Evolutionary conservation across 2,888 invertebrate species (phyloP), one percentile per base, ranked within the genome.

Genomic region (Rotaria magnacalcarata): DNA sequence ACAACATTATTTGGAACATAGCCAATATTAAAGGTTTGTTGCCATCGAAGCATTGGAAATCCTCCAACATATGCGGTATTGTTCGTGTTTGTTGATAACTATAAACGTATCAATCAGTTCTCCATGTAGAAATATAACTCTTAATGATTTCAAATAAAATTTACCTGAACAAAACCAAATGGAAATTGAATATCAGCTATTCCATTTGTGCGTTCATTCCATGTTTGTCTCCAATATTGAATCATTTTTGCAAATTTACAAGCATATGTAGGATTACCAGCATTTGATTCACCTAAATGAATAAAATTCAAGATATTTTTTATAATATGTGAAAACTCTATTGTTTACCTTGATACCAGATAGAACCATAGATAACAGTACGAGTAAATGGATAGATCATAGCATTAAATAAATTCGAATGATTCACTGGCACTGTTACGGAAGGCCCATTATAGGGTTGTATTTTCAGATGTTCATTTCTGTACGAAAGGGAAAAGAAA

Each of bases 261-360:
- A 84, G 88, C 88, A 87, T 89, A 90, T 14, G 88, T 88, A 4
- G 87, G 80, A 24, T 87, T 75, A 7, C 74, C 85, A 19, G 88
- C 87, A 87, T 90, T 89, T 2, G 88, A 85, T 85, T 90, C 90
- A 58, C 89, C 90, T 89, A 75, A 11, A 54, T 60, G 24, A n/a
- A 60, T 27, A 60, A 21, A 60, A 60, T 27, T 4, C 11, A 54
- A 14, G 16, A 54, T 54, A 54, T 54, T 4, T 54, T 34, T 11
- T 54, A 3, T 7, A 60, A 60, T 27, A 24, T n/a, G 1, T 60
- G 0, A 60, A n/a, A 60, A 11, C 14, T 50, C 24, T 27, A 24
- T 27, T n/a, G 27, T 24, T 27, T 60, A 60, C 90, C 90, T 89
- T 90, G 90, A 86, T 90, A 90, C 90, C 90, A 90, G 41, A 90